phyloP scores from a whole-genome alignment of 2,113 vertebrate genomes.

The Nothocercus nigrocapillus region DNA sequence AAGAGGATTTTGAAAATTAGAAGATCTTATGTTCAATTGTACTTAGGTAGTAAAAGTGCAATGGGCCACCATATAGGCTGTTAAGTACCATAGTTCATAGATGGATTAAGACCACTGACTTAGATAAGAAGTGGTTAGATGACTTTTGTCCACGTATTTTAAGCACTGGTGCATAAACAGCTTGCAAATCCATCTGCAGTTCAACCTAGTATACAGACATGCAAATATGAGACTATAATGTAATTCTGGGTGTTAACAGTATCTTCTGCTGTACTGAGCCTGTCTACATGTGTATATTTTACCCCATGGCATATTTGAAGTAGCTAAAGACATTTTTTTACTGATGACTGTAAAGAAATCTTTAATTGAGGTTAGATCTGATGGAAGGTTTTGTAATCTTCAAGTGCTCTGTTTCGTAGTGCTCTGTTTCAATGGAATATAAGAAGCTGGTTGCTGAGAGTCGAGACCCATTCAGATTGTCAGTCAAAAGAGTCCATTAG shows the following conservation, averaged over 20 bases:
- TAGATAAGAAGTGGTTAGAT: not conserved
- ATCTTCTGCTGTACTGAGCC: not conserved
- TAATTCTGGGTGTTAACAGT: not conserved
- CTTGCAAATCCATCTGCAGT: not conserved
- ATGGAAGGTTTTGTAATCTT: not conserved
- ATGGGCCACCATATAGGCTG: not conserved
- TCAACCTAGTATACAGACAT: not conserved
- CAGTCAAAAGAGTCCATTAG: not conserved
- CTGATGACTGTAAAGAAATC: not conserved
- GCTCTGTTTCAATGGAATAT: not conserved
- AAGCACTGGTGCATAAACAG: not conserved
- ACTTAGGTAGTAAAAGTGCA: not conserved
- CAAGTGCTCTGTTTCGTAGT: not conserved
- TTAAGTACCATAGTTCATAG: not conserved
- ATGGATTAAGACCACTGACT: not conserved
- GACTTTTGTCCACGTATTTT: not conserved
- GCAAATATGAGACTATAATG: not conserved
- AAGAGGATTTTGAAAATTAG: not conserved
- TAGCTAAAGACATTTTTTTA: not conserved
- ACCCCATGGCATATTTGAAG: fast-evolving
- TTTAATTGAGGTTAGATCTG: not conserved
- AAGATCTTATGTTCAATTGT: not conserved
- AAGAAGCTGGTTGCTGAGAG: not conserved
- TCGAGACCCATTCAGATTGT: not conserved
- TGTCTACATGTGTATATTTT: not conserved